A percentile compares a stretch with the other conserved stretches of the same genome.
Conservation (phyloP, 92 coral and sea anemone species). For the Phymanthus crucifer region DNA sequence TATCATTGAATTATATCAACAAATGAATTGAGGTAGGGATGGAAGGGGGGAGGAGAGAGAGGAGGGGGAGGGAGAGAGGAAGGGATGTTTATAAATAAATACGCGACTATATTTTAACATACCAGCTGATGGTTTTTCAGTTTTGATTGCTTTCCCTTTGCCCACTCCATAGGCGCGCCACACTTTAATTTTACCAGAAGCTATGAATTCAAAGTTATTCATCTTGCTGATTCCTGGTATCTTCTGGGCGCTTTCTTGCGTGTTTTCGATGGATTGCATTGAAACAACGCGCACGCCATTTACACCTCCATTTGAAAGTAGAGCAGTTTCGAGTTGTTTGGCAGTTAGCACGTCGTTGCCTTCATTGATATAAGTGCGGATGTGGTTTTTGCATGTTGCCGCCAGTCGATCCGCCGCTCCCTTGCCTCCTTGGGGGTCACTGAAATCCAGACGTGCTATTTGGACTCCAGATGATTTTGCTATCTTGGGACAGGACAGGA, state of each 20-base stretch:
- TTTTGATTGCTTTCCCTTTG: conserved; percentile 25
- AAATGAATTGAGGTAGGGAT: too few relatives aligned
- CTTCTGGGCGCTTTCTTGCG: conserved; percentile 1
- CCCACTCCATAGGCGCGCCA: conserved; percentile 52
- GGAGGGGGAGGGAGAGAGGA: too few relatives aligned
- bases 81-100: too few relatives aligned
- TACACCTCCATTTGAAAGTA: conserved; percentile 6
- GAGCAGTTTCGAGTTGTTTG: neutral
- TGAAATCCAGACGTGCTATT: conserved; percentile 1
- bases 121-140: neutral
- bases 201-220: conserved; percentile 35
- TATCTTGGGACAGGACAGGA: neutral
- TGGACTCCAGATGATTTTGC: neutral
- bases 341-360: conserved; percentile 10
- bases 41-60: too few relatives aligned
- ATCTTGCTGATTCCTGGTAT: conserved; percentile 40
- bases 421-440: conserved; percentile 15
- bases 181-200: neutral
- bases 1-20: too few relatives aligned
- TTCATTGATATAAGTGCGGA: conserved; percentile 6
- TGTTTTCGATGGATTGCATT: neutral
- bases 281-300: conserved; percentile 13
- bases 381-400: conserved; percentile 7
- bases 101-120: too few relatives aligned
- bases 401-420: conserved; percentile 18